Evolutionary conservation across 2,797 vertebrate species (phyloP).

Genomic region (Bothrops alternatus): DNA sequence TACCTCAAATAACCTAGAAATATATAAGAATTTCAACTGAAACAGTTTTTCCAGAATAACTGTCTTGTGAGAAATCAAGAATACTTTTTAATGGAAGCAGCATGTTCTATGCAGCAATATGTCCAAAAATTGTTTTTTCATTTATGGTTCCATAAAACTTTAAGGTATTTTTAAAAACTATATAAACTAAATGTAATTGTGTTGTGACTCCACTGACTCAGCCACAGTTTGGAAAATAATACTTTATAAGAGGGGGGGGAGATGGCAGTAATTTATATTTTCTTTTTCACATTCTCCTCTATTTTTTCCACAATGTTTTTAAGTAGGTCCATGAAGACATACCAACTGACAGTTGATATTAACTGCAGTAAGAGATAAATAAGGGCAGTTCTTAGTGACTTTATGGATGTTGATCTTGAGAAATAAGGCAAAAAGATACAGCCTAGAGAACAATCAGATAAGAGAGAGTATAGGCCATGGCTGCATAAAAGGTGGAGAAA

Average conservation of each 20-base stretch:
- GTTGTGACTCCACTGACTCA: not conserved
- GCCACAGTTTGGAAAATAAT: conserved; percentile 20
- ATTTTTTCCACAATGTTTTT: conserved; percentile 25
- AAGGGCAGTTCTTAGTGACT: not conserved
- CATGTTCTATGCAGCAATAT: conserved; percentile 18
- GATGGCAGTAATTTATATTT: conserved; percentile 2
- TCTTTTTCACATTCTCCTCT: not conserved
- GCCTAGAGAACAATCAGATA: not conserved
- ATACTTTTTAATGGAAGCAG: conserved; percentile 33
- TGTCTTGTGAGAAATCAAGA: conserved; percentile 28
- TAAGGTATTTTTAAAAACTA: conserved; percentile 42
- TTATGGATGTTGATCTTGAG: not conserved
- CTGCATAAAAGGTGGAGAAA: not conserved
- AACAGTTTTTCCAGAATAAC: conserved; percentile 33
- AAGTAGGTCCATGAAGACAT: not conserved
- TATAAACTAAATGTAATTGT: conserved; percentile 46
- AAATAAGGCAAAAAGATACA: not conserved
- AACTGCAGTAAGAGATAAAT: not conserved
- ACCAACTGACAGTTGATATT: not conserved
- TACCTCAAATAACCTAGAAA: conserved; percentile 8
- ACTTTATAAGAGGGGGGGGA: not conserved
- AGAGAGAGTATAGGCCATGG: not conserved
- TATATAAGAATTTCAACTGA: conserved; percentile 25
- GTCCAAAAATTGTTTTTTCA: conserved; percentile 51
- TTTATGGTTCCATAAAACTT: conserved; percentile 40